Evolutionary conservation across 2,113 vertebrate species (phyloP), one percentile per base, ranked within the genome.

Genomic region (Pampusana beccarii): DNA sequence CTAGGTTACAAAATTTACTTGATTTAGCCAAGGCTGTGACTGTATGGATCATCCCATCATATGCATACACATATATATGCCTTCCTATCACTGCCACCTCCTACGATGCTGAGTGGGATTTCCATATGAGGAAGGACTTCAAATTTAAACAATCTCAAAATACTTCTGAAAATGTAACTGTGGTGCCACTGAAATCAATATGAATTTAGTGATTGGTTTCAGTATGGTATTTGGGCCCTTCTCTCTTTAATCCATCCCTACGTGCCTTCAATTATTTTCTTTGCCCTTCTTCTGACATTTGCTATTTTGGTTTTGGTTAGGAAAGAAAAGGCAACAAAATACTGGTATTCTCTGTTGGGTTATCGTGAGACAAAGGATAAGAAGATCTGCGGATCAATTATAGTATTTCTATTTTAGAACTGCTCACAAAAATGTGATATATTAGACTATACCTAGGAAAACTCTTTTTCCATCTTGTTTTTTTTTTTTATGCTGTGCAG

Each of bases 1-100:
- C 92, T 96, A 89, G 95, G 92, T 94, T 96, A 96, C 86, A 96
- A 93, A 89, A 96, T 96, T 92, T 92, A 91, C 95, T 97, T 67
- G 70, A 92, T 93, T 94, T 96, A 94, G 88, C 92, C 66, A 46
- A 88, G 73, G 80, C 91, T 96, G 40, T 87, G 70, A 92, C 89
- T 93, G 83, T 94, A 95, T 92, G 86, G 93, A 94, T 96, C 88
- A 95, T 95, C 78, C 89, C 89, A 93, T 97, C 93, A 92, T 95
- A 96, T 79, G 91, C 88, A 96, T 86, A 92, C 80, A 96, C 94
- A 95, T 93, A 96, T 95, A 97, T 95, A 96, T 94, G 94, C 78
- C 91, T 95, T 96, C 93, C 93, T 95, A 92, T 89, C 92, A 77
- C 93, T 93, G 93, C 89, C 93, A 92, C 95, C 96, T 96, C 96